Base-by-base conservation (phyloP, 2,797 vertebrate species). In the Danio aesculapii region DNA sequence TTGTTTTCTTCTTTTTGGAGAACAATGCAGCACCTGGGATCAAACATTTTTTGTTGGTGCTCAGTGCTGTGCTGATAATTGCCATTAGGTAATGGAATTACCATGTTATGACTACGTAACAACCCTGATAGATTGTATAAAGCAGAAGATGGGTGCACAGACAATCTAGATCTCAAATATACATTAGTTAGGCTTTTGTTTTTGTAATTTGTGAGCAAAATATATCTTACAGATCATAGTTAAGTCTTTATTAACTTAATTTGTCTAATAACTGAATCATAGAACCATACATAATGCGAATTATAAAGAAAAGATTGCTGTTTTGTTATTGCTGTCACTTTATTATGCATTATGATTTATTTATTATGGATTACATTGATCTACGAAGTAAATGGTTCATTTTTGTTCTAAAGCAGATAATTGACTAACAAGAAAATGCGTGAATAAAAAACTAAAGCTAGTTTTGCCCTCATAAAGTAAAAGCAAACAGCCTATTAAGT, bases 1-100 rank as follows among this genome's bases (percentile, higher is more conserved):
- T 85, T 82, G 83, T 84, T 81, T 86, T 84, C 67, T 77, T 87
- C 80, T 89, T 86, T 90, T 88, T 90, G 88, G 89, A 92, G 78
- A 89, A 92, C 91, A 86, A 92, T 92, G 92, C 87, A 83, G 88
- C 92, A 93, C 92, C 90, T 92, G 91, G 91, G 86, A 10, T 87
- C 85, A 86, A 85, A 91, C 92, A 46, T 47, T 47, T n/a, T 14
- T 30, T 30, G 30, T 30, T 1, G 30, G 30, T 30, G 16, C 14
- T 30, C 1, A 3, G 30, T 30, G 16, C 14, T 52, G 13, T 19
- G 2, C 52, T 10, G 13, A 66, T 55, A 2, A 39, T n/a, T 43
- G 9, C 14, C 11, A 58, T 49, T 68, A 39, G n/a, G 52, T 41
- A 14, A 57, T 4, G 30, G 2, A 17, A 9, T 17, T 7, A 21